These are phyloP conservation scores for Neotoxoptera formosana DNA, from an alignment of 1,140 invertebrate species.

Conservation along the genomic window DNA sequence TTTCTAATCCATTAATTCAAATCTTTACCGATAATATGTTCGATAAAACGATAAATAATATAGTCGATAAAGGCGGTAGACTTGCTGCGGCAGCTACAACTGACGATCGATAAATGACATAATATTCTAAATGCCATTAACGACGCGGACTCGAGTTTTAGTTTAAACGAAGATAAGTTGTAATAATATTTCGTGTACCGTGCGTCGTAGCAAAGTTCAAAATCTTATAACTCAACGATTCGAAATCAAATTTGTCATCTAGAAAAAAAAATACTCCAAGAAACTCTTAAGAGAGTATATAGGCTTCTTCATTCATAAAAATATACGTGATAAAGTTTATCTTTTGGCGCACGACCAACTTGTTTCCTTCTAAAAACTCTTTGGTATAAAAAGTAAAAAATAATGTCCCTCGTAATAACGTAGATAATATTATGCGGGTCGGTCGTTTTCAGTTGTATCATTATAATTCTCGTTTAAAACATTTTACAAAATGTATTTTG, in stretches of 20 bases:
- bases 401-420: background rate
- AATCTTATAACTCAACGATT: background rate
- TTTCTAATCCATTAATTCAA: too few species aligned
- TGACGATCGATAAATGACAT: background rate
- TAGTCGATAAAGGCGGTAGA: background rate
- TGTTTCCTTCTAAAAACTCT: background rate
- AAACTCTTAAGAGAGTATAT: background rate
- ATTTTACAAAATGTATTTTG: background rate
- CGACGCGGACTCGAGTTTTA: background rate
- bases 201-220: background rate
- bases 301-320: background rate
- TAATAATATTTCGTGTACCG: background rate
- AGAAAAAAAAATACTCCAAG: background rate
- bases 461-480: background rate
- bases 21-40: background rate
- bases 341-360: background rate
- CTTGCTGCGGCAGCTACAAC: background rate
- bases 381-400: background rate
- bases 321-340: background rate
- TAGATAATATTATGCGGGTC: background rate
- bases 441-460: background rate
- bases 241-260: background rate
- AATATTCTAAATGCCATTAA: background rate
- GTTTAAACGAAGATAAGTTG: background rate
- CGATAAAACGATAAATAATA: background rate